Evolutionary conservation across 2,797 vertebrate genomes (phyloP), one percentile per base, ranked within the genome.

Genomic region (Rhynchonycteris naso): DNA sequence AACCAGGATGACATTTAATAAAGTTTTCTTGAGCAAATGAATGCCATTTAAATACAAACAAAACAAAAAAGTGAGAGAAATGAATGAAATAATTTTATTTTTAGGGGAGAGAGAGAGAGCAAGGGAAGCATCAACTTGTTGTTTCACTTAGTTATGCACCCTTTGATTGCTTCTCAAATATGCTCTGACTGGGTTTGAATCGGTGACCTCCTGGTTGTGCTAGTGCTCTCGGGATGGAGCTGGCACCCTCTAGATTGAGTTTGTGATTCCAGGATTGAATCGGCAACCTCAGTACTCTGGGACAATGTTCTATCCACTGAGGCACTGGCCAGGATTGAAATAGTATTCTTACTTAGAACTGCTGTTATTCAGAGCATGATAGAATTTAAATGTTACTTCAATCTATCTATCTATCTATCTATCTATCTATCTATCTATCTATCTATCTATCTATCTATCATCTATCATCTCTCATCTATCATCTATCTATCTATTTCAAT

Each of bases 1-100:
- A 94, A 65, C 8, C 28, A 89, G 22, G 28, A 15, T 88, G 54
- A 94, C 15, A 76, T 69, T 95, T 92, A 68, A 21, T 93, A 92
- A 16, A 61, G 5, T 92, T 59, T 91, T 86, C 15, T 63, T 83
- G 58, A 58, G 58, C 81, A 22, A 78, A 50, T 87, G 81, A 72
- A 85, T 76, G 19, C 90, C 61, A 80, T 81, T 93, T 10, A 83
- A 79, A 58, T 61, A 71, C 16, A 74, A 96, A 66, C 19, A 84
- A 83, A 43, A 43, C 43, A 43, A 5, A 43, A 43, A 43, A 43
- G n/a, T n/a, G n/a, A n/a, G n/a, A n/a, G 43, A 43, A 43, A 43
- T 43, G 43, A 43, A 43, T 43, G 43, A 43, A 43, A 43, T 43
- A 43, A 43, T 43, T 43, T 43, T 43, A 43, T 43, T 43, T 43